phyloP scores from a whole-genome alignment of 2,797 vertebrate genomes.

The Streptopelia turtur region DNA sequence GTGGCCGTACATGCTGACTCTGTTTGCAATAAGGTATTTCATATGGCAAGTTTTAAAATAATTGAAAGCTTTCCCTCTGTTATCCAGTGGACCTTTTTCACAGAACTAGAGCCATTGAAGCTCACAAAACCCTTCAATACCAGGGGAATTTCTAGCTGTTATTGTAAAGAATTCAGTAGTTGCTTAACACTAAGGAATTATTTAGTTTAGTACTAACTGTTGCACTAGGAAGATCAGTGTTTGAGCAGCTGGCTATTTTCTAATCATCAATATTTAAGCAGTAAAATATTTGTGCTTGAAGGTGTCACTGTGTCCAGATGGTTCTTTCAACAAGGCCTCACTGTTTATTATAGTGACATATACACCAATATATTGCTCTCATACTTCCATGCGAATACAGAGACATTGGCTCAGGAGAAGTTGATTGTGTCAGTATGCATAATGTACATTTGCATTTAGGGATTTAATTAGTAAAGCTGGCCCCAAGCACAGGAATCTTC shows the following conservation, averaged over 20 bases:
- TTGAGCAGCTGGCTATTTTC: constrained; percentile 32
- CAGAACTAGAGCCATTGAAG: background rate
- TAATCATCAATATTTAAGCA: background rate
- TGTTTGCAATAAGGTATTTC: constrained; percentile 38
- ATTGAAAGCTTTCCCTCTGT: background rate
- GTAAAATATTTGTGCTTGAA: background rate
- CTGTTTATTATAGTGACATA: background rate
- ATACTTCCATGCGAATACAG: background rate
- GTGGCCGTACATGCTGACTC: background rate
- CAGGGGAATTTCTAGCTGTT: background rate
- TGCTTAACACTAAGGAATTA: background rate
- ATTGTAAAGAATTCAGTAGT: background rate
- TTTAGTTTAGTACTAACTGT: constrained; percentile 12
- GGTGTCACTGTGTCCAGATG: background rate
- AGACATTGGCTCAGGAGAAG: background rate
- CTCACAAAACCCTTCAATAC: background rate
- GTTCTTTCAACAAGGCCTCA: background rate
- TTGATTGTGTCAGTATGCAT: background rate
- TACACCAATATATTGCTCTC: background rate
- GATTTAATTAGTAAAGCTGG: constrained; percentile 1
- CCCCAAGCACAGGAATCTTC: background rate
- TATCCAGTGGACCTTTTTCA: background rate
- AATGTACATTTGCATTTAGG: background rate
- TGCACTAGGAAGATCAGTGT: background rate
- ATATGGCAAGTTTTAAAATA: constrained; percentile 21